Evolutionary conservation across 2,797 vertebrate species (phyloP).

Genomic region (Glyptemys insculpta): DNA sequence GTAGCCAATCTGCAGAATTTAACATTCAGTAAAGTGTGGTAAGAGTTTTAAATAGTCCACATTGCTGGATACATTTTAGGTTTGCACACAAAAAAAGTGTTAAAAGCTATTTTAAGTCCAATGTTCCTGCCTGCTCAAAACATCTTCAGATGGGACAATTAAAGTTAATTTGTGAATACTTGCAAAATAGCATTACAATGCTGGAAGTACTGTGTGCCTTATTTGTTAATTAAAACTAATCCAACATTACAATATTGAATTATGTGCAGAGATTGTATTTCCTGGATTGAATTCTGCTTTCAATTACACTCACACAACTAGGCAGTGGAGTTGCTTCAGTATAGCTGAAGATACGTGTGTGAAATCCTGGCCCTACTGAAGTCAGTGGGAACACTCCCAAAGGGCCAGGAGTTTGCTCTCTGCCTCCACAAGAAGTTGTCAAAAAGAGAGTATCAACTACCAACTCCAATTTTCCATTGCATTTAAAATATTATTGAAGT

Average conservation of each 20-base stretch:
- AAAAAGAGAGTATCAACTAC: background rate
- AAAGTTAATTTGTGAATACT: constrained; percentile 7
- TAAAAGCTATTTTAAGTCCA: background rate
- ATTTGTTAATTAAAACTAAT: constrained; percentile 32
- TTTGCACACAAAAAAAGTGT: background rate
- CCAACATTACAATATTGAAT: background rate
- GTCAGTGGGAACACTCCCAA: background rate
- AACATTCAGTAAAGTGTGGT: background rate
- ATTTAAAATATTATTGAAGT: background rate
- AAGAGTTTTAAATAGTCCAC: constrained; percentile 38
- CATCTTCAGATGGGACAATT: background rate
- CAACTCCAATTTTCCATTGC: background rate
- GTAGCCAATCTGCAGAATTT: constrained; percentile 20
- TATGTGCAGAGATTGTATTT: background rate
- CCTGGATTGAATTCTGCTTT: background rate
- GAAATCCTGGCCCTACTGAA: background rate
- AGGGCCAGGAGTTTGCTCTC: background rate
- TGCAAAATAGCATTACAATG: constrained; percentile 3
- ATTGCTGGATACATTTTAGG: background rate
- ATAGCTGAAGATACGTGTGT: background rate
- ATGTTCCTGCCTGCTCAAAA: background rate
- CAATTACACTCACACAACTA: background rate
- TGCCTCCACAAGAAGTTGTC: background rate
- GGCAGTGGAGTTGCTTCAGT: background rate
- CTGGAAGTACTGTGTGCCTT: background rate